Percentiles rank a stretch among this genome's conserved stretches.
These are phyloP conservation scores for Leptocoma aspasia DNA, from an alignment of 2,113 vertebrate species.

Conservation along the genomic window DNA sequence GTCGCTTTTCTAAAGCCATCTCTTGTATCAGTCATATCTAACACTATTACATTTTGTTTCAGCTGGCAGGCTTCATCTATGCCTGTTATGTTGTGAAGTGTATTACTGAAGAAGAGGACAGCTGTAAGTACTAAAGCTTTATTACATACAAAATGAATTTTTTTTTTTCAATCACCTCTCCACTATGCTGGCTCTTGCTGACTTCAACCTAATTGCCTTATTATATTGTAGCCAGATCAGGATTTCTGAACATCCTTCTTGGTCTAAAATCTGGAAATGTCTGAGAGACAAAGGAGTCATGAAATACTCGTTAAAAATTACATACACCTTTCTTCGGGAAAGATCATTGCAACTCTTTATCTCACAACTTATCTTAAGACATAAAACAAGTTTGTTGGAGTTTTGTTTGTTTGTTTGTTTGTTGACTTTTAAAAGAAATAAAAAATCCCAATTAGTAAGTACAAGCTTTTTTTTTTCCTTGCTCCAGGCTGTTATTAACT, in stretches of 20 bases:
- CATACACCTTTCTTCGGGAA: neutral
- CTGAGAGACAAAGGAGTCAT: neutral
- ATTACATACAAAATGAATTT: slow-evolving; percentile 42
- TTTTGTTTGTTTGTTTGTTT: neutral
- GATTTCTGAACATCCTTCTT: neutral
- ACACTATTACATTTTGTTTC: slow-evolving; percentile 73
- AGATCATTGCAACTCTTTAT: neutral
- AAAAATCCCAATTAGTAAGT: neutral
- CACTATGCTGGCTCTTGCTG: neutral
- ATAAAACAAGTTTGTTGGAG: neutral
- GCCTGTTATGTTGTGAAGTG: slow-evolving; percentile 99
- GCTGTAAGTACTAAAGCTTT: slow-evolving; percentile 90
- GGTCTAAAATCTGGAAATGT: neutral
- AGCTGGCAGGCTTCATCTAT: slow-evolving; percentile 97
- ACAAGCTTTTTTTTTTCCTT: neutral
- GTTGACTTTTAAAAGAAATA: no score
- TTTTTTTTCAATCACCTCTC: neutral
- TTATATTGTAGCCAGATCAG: neutral
- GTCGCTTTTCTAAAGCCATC: neutral
- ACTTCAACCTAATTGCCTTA: neutral
- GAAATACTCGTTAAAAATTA: neutral
- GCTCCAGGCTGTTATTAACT: neutral
- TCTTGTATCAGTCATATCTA: slow-evolving; percentile 44
- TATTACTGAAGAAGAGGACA: slow-evolving; percentile 98
- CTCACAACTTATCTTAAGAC: neutral